Evolutionary conservation across 2,888 invertebrate genomes (phyloP), one percentile per base, ranked within the genome.

Genomic region (Dyspetes luteomarginatus): DNA sequence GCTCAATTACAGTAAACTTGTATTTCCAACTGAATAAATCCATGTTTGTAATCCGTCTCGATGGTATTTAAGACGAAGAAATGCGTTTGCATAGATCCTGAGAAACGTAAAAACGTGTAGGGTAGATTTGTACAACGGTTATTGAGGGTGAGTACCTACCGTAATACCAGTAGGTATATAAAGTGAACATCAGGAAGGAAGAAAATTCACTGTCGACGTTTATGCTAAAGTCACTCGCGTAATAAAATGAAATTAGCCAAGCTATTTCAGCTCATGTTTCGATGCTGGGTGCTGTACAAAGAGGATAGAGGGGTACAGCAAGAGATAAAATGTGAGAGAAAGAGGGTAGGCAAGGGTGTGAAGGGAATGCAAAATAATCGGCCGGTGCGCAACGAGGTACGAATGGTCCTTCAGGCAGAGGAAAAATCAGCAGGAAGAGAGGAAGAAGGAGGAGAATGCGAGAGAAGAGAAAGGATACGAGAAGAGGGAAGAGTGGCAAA

Each of bases 201-300:
- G 74, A 36, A 72, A 67, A 55, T 68, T 77, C 56, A 71, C 64
- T 65, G 73, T 71, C 43, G 60, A 41, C 50, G 56, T 71, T 69
- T 55, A 60, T 22, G 58, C 69, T 60, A 64, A 80, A 69, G 69
- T 83, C 78, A 75, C 85, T 81, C 81, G 74, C 17, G 85, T 83
- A 86, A 86, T 86, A 86, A 86, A 87, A 87, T 85, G 86, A 86
- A 87, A 86, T 87, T 87, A 87, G 86, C 85, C 82, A 72, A 81
- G 84, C 83, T 85, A 82, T 85, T 86, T 82, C 82, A 58, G 65
- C 76, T 56, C 62, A 65, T 75, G 79, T 79, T 79, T 82, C 65
- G 65, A 76, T 43, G 60, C 65, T 62, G 75, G 79, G 79, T 48
- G 50, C 68, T 64, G 71, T 50, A 74, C 60, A 65, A 48, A 68